phyloP scores from a whole-genome alignment of 2,113 vertebrate genomes.

The Paradisaea rubra region DNA sequence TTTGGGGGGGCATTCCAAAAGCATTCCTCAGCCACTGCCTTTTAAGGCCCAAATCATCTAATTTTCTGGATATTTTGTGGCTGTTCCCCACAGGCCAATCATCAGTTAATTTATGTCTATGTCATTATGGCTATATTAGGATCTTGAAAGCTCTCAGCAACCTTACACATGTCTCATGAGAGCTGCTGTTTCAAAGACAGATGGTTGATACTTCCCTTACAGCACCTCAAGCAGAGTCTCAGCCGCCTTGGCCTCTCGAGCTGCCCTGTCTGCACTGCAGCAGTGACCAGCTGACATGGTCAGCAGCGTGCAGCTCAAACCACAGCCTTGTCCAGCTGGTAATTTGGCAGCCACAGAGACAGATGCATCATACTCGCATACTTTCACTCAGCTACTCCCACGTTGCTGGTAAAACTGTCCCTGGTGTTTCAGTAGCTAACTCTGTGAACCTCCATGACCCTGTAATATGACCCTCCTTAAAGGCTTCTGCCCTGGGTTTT shows the following conservation, averaged over 20 bases:
- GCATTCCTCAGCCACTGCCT: not conserved
- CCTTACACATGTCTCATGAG: not conserved
- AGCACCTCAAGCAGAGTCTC: not conserved
- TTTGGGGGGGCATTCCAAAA: not conserved
- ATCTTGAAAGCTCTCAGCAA: not conserved
- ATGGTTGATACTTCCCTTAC: not conserved
- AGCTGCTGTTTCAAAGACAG: not conserved
- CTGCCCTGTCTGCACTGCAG: not conserved
- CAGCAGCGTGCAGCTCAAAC: not conserved
- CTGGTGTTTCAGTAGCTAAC: not conserved
- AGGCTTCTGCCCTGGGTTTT: not conserved
- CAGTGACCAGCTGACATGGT: not conserved
- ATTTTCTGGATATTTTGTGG: not conserved
- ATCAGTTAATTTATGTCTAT: not conserved
- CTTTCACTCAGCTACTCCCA: not conserved
- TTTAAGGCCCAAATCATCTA: not conserved
- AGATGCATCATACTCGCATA: not conserved
- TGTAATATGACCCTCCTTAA: rapidly evolving
- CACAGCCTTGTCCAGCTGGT: not conserved
- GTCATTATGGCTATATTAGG: not conserved
- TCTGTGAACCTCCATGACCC: not conserved
- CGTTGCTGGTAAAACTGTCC: not conserved
- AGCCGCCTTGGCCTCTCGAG: not conserved
- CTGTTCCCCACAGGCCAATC: not conserved
- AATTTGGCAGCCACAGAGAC: not conserved